Conservation (phyloP, 2,797 vertebrate genomes). For the Enteromius fasciolatus region DNA sequence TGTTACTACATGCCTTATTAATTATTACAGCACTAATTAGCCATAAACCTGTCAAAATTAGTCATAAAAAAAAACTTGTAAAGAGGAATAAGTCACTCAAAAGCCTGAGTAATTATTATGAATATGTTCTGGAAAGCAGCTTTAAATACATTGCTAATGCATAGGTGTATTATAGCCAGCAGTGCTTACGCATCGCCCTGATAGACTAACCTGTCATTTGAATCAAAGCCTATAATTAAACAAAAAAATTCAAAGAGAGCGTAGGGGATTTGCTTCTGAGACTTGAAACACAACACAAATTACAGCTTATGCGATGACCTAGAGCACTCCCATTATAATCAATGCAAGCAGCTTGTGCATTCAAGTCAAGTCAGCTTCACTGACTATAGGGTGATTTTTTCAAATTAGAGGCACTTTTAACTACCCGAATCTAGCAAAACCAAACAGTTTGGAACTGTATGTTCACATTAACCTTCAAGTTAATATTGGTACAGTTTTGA, state of each 20-base stretch:
- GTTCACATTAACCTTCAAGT: neutral
- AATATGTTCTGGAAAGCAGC: constrained; percentile 49
- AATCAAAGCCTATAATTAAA: constrained; percentile 94
- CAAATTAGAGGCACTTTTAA: constrained; percentile 3
- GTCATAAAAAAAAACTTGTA: neutral
- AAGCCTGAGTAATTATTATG: neutral
- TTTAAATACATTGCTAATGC: constrained; percentile 84
- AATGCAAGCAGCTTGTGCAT: neutral
- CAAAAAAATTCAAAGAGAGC: constrained; percentile 94
- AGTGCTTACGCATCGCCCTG: constrained; percentile 91
- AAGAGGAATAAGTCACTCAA: constrained; percentile 15
- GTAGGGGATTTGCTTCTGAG: constrained; percentile 79
- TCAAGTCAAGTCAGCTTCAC: neutral
- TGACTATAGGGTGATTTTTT: neutral
- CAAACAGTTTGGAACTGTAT: neutral
- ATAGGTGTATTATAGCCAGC: constrained; percentile 95
- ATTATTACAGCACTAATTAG: constrained; percentile 2
- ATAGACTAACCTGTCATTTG: constrained; percentile 94
- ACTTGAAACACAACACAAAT: constrained; percentile 81
- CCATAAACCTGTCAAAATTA: neutral
- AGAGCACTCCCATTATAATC: constrained; percentile 2
- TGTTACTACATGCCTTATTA: constrained; percentile 6
- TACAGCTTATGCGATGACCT: constrained; percentile 65
- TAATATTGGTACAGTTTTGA: no score
- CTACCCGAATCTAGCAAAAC: neutral